Percentiles rank a stretch among this genome's conserved stretches.
Conservation (phyloP, 2,888 invertebrate genomes). For the Eilema sororculum region DNA sequence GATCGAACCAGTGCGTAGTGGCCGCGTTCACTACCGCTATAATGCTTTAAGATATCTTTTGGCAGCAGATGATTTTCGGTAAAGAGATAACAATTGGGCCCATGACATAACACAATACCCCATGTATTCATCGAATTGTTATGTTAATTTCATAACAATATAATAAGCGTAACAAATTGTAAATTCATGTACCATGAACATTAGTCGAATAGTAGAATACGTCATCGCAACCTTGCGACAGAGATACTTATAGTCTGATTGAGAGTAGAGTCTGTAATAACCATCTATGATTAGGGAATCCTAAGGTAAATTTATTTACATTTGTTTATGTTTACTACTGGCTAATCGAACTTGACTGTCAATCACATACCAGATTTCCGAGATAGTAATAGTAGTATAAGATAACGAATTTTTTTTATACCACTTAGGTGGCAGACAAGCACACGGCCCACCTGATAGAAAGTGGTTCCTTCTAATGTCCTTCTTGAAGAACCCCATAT, state of each 20-base stretch:
- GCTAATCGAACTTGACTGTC: too few relatives aligned
- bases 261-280: background rate
- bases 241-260: background rate
- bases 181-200: background rate
- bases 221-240: background rate
- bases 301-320: background rate
- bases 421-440: too few relatives aligned
- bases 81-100: background rate
- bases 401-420: too few relatives aligned
- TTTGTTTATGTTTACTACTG: background rate
- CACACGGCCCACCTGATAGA: too few relatives aligned
- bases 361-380: too few relatives aligned
- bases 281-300: background rate
- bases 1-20: too few relatives aligned
- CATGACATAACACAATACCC: background rate
- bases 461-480: too few relatives aligned
- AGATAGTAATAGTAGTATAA: too few relatives aligned
- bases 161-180: background rate
- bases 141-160: background rate
- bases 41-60: background rate
- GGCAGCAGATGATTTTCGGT: background rate
- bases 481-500: too few relatives aligned
- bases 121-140: background rate
- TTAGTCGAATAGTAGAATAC: too few relatives aligned
- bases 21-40: too few relatives aligned